A percentile compares a stretch with the other conserved stretches of the same genome.
phyloP scores from a whole-genome alignment of 2,888 invertebrate species.

The Nephrotoma flavescens region DNA sequence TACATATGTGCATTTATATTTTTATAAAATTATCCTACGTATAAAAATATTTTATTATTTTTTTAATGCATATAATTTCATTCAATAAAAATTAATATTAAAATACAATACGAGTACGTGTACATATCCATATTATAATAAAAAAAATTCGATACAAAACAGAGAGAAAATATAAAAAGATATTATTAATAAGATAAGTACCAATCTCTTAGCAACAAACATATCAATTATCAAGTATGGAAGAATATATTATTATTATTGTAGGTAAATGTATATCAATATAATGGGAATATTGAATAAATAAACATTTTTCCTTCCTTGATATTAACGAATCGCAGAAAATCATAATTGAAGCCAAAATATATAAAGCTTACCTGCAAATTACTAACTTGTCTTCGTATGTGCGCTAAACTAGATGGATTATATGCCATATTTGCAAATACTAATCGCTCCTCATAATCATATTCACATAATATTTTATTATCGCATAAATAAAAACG shows the following conservation, averaged over 20 bases:
- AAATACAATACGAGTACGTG: not conserved
- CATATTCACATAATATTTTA: constrained; percentile 87
- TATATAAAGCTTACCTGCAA: constrained; percentile 34
- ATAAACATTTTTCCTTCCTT: not conserved
- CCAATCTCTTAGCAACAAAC: not conserved
- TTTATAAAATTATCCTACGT: not conserved
- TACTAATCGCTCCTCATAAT: constrained; percentile 82
- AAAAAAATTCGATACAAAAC: not conserved
- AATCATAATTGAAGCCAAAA: not conserved
- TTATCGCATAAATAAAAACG: constrained; percentile 86
- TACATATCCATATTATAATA: not conserved
- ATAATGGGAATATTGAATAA: not conserved
- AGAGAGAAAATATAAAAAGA: not conserved
- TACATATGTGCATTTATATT: not conserved
- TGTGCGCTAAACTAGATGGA: constrained; percentile 73
- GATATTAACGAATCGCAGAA: not conserved
- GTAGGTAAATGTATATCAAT: not conserved
- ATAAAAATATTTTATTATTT: not conserved
- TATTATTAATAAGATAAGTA: not conserved
- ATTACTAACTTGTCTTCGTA: constrained; percentile 68
- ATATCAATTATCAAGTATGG: not conserved
- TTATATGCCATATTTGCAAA: constrained; percentile 81
- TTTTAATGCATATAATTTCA: not conserved
- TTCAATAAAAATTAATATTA: not conserved
- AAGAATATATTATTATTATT: not conserved